Evolutionary conservation across 2,888 invertebrate genomes (phyloP), one percentile per base, ranked within the genome.

Genomic region (Yponomeuta evonymella): DNA sequence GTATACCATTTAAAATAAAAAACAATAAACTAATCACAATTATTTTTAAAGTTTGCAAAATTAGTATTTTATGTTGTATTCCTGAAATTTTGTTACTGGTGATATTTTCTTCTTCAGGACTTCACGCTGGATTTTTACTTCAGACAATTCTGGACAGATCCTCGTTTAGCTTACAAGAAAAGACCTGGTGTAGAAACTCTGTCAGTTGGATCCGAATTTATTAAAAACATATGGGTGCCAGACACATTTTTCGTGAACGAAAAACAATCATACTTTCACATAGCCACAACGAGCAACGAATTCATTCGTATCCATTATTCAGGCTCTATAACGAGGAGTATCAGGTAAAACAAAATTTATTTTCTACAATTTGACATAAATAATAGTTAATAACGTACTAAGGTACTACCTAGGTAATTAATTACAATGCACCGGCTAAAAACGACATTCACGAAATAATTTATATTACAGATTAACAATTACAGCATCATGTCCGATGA

Each of bases 171-270:
- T 77, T 98, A 98, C 93, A 95, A 96, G 88, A 96, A 96, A 90
- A 93, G 96, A 81, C 95, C 95, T 78, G 97, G 97, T 76, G 97
- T 98, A 78, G 97, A 97, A 89, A 97, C 96, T 78, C 94, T 98
- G 76, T 97, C 97, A 78, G 98, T 98, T 77, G 98, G 98, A 79
- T 97, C 98, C 74, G 98, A 98, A 91, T 98, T 98, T 93, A 97
- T 98, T 88, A 97, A 97, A 89, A 97, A 97, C 91, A 98, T 99
- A 86, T 99, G 99, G 99, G 99, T 99, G 81, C 99, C 99, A 77
- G 99, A 99, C 91, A 99, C 99, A 75, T 99, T 99, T 94, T 99
- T 99, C 92, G 99, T 99, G 82, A 99, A 99, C 93, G 99, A 99
- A 93, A 99, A 99, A 93, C 98, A 98, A 93, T 98, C 99, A 79